Evolutionary conservation across 2,888 invertebrate species (phyloP).

Genomic region (Hedya salicella): DNA sequence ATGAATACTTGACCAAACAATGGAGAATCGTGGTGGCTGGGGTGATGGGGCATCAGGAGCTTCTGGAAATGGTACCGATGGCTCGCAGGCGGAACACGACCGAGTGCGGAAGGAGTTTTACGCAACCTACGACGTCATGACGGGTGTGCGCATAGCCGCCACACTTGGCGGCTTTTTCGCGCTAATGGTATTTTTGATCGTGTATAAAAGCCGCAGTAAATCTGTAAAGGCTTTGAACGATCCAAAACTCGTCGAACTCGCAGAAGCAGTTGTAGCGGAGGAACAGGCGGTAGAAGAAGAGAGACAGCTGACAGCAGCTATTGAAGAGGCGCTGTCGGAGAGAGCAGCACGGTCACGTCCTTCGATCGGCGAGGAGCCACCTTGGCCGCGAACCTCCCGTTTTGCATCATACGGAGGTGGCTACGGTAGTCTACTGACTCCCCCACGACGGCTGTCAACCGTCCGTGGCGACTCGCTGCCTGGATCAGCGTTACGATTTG

Average conservation of each 20-base stretch:
- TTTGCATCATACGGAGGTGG: conserved; percentile 84
- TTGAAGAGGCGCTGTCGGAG: conserved; percentile 87
- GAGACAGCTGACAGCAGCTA: conserved; percentile 89
- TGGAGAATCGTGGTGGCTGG: conserved; percentile 80
- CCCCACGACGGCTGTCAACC: conserved; percentile 87
- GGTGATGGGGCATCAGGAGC: conserved; percentile 66
- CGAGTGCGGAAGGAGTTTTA: conserved; percentile 92
- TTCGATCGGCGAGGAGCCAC: conserved; percentile 88
- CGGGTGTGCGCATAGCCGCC: conserved; percentile 95
- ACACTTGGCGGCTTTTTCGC: conserved; percentile 96
- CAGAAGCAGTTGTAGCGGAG: conserved; percentile 90
- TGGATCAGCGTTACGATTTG: conserved; percentile 83
- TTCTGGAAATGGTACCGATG: conserved; percentile 71
- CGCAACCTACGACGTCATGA: conserved; percentile 97
- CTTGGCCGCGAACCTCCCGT: conserved; percentile 75
- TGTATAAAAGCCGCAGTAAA: conserved; percentile 95
- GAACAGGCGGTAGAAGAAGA: conserved; percentile 89
- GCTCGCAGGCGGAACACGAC: conserved; percentile 85
- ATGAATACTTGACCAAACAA: conserved; percentile 80
- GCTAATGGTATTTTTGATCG: conserved; percentile 95
- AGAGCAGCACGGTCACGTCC: conserved; percentile 78
- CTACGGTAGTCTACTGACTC: conserved; percentile 89
- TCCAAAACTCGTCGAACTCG: conserved; percentile 91
- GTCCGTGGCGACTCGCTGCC: conserved; percentile 86
- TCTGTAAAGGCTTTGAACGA: conserved; percentile 90